Evolutionary conservation across 1,140 invertebrate genomes (phyloP).

Genomic region (Maniola jurtina): DNA sequence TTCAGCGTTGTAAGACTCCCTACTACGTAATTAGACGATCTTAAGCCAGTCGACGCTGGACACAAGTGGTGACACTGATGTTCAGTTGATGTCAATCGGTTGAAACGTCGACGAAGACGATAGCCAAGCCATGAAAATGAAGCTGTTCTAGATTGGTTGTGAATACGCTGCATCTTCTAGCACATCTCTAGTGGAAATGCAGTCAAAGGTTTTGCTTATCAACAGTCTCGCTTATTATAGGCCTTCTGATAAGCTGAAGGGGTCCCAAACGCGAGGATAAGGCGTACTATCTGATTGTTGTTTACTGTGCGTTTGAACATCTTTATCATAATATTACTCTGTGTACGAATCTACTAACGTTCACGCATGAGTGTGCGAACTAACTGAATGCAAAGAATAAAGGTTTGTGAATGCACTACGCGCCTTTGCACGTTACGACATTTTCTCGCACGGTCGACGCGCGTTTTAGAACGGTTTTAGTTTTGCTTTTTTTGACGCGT

Average conservation of each 20-base stretch:
- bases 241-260: constrained; percentile 40
- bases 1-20: too few species aligned
- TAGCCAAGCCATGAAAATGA: too few species aligned
- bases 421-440: not conserved
- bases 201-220: constrained; percentile 56
- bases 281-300: constrained; percentile 42
- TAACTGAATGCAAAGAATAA: constrained; percentile 46
- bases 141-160: too few species aligned
- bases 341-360: constrained; percentile 38
- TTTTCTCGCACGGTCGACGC: not conserved
- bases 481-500: too few species aligned
- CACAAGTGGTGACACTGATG: too few species aligned
- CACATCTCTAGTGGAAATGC: too few species aligned
- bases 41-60: too few species aligned
- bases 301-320: constrained; percentile 23
- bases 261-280: constrained; percentile 46
- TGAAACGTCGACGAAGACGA: too few species aligned
- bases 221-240: constrained; percentile 44
- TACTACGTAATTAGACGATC: too few species aligned
- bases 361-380: constrained; percentile 56
- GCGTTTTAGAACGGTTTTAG: too few species aligned
- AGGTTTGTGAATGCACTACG: constrained; percentile 7
- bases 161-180: too few species aligned
- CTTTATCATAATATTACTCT: constrained; percentile 13
- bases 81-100: too few species aligned